Percentiles rank a stretch among this genome's conserved stretches.
These are phyloP conservation scores for Matsumurasca onukii DNA, from an alignment of 1,140 invertebrate genomes.

Conservation along the genomic window DNA sequence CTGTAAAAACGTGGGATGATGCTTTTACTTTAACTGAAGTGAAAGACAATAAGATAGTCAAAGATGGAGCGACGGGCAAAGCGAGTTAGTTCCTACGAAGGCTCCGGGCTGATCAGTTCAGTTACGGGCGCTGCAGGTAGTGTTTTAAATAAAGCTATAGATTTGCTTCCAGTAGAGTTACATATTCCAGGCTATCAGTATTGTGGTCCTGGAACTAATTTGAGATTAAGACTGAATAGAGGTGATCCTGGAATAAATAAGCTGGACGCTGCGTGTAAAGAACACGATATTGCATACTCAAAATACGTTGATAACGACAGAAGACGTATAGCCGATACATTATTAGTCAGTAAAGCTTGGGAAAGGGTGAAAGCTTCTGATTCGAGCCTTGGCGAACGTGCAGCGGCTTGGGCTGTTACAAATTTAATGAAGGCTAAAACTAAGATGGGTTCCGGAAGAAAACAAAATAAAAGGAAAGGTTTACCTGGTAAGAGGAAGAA, in stretches of 20 bases:
- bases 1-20: background rate
- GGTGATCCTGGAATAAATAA: slow-evolving; percentile 48
- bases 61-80: background rate
- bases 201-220: slow-evolving; percentile 50
- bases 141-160: background rate
- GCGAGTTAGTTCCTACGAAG: background rate
- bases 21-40: background rate
- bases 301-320: slow-evolving; percentile 43
- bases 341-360: slow-evolving; percentile 46
- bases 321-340: slow-evolving; percentile 47
- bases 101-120: background rate
- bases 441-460: slow-evolving; percentile 44
- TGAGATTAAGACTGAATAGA: slow-evolving; percentile 46
- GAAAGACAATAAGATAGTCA: background rate
- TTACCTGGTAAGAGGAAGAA: background rate
- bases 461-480: background rate
- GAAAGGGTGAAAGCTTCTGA: slow-evolving; percentile 47
- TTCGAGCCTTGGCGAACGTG: slow-evolving; percentile 44
- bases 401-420: slow-evolving; percentile 42
- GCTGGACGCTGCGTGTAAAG: slow-evolving; percentile 48
- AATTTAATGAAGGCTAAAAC: slow-evolving; percentile 45
- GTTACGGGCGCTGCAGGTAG: background rate
- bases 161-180: slow-evolving; percentile 21
- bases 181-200: slow-evolving; percentile 38
- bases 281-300: slow-evolving; percentile 50